Evolutionary conservation across 1,140 invertebrate genomes (phyloP).

Genomic region (Dendroctonus ponderosae): DNA sequence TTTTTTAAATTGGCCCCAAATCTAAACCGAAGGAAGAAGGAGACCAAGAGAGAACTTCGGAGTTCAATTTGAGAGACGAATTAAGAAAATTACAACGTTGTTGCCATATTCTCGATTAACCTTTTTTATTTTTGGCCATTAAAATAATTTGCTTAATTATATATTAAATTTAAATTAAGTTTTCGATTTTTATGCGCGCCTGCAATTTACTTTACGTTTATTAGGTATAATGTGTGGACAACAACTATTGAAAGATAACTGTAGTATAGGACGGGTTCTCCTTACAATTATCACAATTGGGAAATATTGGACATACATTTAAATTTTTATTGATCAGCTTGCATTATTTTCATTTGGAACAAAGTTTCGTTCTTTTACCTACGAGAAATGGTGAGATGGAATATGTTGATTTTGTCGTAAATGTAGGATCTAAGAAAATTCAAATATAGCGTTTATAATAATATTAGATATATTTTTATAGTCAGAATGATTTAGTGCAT

Average conservation of each 20-base stretch:
- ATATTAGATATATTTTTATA: too few species aligned
- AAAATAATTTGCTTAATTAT: constrained; percentile 37
- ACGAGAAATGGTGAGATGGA: too few species aligned
- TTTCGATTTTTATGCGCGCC: constrained; percentile 31
- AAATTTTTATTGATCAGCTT: too few species aligned
- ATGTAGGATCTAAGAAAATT: too few species aligned
- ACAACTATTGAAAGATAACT: constrained; percentile 32
- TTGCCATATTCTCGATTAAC: constrained; percentile 36
- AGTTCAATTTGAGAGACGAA: constrained; percentile 34
- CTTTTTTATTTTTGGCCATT: constrained; percentile 31
- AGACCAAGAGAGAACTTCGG: constrained; percentile 10
- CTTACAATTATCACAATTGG: too few species aligned
- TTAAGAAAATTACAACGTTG: constrained; percentile 37
- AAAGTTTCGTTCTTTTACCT: too few species aligned
- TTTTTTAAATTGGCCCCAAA: too few species aligned
- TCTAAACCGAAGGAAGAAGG: constrained; percentile 8
- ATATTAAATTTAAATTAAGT: constrained; percentile 37
- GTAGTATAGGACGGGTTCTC: constrained; percentile 1
- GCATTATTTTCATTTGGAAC: too few species aligned
- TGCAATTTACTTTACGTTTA: constrained; percentile 33
- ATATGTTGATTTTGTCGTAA: too few species aligned
- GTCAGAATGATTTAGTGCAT: too few species aligned
- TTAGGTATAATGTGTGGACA: constrained; percentile 34
- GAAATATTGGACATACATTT: too few species aligned
- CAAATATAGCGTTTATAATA: too few species aligned